Evolutionary conservation across 2,888 invertebrate species (phyloP).

Genomic region (Digitonthophagus gazella): DNA sequence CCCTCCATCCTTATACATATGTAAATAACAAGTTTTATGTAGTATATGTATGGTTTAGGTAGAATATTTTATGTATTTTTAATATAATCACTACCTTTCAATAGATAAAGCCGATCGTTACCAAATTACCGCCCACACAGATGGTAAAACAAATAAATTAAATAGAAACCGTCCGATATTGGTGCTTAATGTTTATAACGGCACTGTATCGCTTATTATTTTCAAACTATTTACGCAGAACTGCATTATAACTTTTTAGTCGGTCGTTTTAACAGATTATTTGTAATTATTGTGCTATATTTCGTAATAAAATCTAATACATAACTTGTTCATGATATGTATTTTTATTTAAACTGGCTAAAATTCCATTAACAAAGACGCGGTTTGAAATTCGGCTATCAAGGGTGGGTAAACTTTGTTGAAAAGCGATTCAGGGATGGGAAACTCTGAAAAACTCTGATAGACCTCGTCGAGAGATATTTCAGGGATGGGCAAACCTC

Average conservation of each 20-base stretch:
- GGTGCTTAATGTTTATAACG: constrained; percentile 5
- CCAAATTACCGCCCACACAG: constrained; percentile 15
- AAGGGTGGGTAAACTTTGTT: too few relatives aligned
- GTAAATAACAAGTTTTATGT: constrained; percentile 29
- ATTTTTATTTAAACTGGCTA: constrained; percentile 7
- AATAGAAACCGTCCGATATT: not conserved
- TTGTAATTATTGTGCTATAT: constrained; percentile 44
- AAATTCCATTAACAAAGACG: too few relatives aligned
- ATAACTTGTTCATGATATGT: constrained; percentile 13
- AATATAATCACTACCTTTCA: constrained; percentile 17
- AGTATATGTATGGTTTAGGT: constrained; percentile 29
- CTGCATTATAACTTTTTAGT: constrained; percentile 18
- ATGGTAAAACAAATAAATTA: not conserved
- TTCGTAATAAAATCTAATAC: constrained; percentile 40
- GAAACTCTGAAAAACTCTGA: too few relatives aligned
- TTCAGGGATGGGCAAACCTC: too few relatives aligned
- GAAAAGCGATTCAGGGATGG: too few relatives aligned
- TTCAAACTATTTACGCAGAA: constrained; percentile 12
- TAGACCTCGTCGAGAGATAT: too few relatives aligned
- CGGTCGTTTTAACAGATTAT: constrained; percentile 35
- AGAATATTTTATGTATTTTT: constrained; percentile 24
- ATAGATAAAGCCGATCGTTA: constrained; percentile 16
- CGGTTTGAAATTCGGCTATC: too few relatives aligned
- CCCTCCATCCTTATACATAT: constrained; percentile 25
- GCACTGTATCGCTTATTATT: not conserved